These are phyloP conservation scores for Dermochelys coriacea DNA, from an alignment of 2,797 vertebrate species.

Conservation along the genomic window DNA sequence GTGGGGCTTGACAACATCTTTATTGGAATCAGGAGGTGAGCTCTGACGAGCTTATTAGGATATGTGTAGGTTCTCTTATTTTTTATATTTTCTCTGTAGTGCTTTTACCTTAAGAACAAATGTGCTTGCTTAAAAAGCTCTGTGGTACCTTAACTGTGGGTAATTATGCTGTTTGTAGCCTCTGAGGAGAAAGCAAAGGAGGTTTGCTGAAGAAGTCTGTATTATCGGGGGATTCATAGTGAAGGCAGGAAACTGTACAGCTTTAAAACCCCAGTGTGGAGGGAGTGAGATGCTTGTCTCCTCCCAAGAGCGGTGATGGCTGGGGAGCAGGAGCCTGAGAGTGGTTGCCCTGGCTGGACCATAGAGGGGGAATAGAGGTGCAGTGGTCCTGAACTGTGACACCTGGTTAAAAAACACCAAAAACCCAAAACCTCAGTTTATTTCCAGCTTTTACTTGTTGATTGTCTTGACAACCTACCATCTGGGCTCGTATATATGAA, in stretches of 20 bases:
- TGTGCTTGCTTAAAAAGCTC: neutral
- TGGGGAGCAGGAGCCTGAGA: neutral
- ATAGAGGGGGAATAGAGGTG: neutral
- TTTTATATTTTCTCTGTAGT: neutral
- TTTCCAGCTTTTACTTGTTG: constrained; percentile 1
- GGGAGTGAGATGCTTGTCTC: neutral
- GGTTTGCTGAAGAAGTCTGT: neutral
- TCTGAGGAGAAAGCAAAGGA: neutral
- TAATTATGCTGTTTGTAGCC: neutral
- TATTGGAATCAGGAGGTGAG: too few relatives aligned
- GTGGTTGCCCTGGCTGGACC: neutral
- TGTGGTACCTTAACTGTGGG: too few relatives aligned
- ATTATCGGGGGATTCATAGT: neutral
- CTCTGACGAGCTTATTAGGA: neutral
- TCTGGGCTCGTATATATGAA: constrained; percentile 3
- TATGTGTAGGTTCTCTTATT: neutral
- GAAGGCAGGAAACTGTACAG: neutral
- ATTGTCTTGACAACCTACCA: constrained; percentile 31
- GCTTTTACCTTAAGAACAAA: neutral
- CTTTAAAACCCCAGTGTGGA: neutral
- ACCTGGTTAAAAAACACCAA: neutral
- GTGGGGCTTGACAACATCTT: too few relatives aligned
- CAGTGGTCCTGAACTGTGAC: neutral
- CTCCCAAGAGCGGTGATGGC: too few relatives aligned
- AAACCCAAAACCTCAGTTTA: neutral